These are phyloP conservation scores for Glaucopsyche alexis DNA, from an alignment of 2,888 invertebrate genomes.

Conservation along the genomic window DNA sequence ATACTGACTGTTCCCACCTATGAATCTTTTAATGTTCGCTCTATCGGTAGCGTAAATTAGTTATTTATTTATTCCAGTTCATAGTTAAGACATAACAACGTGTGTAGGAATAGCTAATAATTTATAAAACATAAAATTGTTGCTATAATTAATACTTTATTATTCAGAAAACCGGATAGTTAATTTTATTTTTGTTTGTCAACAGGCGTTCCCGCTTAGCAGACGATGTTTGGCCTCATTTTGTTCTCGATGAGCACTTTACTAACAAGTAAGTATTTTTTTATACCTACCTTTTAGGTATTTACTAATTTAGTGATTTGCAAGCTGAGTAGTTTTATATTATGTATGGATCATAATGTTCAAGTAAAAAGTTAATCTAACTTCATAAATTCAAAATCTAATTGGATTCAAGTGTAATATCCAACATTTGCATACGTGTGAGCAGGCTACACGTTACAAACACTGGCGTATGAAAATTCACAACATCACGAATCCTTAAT, in stretches of 20 bases:
- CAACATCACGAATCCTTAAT: neutral
- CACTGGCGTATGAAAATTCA: constrained; percentile 1
- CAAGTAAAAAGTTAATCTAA: neutral
- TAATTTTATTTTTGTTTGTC: neutral
- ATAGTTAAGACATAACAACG: no score
- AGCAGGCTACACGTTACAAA: neutral
- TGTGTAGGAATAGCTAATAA: no score
- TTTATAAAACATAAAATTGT: no score
- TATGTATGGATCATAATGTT: neutral
- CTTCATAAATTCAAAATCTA: neutral
- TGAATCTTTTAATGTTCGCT: no score
- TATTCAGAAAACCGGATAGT: neutral
- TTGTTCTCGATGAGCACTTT: constrained; percentile 3
- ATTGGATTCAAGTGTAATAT: neutral
- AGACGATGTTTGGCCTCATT: constrained; percentile 24
- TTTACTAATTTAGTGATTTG: no score
- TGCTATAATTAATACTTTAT: no score
- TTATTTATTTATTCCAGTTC: no score
- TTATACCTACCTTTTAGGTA: no score
- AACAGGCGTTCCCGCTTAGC: constrained; percentile 11
- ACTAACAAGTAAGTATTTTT: constrained; percentile 20
- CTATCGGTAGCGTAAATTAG: no score
- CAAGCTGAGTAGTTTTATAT: no score
- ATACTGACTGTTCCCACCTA: no score
- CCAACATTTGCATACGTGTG: neutral